A percentile compares a stretch with the other conserved stretches of the same genome.
These are phyloP conservation scores for Diabrotica virgifera DNA, from an alignment of 1,140 invertebrate species.

Conservation along the genomic window DNA sequence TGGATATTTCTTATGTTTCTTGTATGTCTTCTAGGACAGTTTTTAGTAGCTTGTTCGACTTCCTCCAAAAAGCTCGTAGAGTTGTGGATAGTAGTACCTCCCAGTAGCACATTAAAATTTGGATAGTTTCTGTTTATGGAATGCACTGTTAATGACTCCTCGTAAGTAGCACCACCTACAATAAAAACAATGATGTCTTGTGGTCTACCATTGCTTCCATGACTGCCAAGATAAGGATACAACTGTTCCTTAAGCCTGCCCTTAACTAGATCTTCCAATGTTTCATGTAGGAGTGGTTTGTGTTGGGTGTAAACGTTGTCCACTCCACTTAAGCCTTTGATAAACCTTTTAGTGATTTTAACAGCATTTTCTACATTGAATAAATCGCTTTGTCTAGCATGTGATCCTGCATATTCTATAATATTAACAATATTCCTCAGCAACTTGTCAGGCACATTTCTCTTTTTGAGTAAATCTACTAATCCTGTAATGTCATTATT, in stretches of 20 bases:
- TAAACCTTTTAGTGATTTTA: conserved; percentile 87
- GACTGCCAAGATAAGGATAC: conserved; percentile 77
- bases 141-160: conserved; percentile 87
- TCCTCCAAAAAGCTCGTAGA: conserved; percentile 76
- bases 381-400: conserved; percentile 74
- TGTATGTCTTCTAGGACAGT: conserved; percentile 32
- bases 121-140: conserved; percentile 73
- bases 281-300: conserved; percentile 79
- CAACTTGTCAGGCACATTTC: conserved; percentile 60
- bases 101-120: conserved; percentile 79
- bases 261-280: conserved; percentile 84
- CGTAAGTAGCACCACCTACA: conserved; percentile 95
- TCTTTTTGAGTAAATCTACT: conserved; percentile 68
- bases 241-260: conserved; percentile 78
- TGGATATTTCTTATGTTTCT: conserved; percentile 32
- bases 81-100: conserved; percentile 91
- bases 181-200: conserved; percentile 94
- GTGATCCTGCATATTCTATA: conserved; percentile 77
- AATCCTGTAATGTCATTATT: conserved; percentile 80
- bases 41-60: conserved; percentile 54
- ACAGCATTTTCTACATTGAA: conserved; percentile 84
- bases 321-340: conserved; percentile 88
- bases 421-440: conserved; percentile 65
- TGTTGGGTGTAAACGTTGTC: conserved; percentile 98
- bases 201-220: conserved; percentile 56